Evolutionary conservation across 2,888 invertebrate species (phyloP).

Genomic region (Agelastica alni): DNA sequence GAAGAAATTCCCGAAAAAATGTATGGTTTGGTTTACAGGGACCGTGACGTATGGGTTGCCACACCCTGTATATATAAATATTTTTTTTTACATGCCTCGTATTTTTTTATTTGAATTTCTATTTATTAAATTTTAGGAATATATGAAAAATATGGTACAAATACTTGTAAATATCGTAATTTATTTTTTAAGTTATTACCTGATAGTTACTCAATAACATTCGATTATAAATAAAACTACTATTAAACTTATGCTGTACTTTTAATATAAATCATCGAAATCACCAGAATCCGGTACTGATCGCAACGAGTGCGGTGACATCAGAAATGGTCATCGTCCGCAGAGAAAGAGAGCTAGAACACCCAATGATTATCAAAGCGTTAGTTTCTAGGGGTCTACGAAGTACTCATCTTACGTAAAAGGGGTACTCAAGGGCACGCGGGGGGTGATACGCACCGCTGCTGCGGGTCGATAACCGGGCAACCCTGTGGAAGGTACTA

Average conservation of each 20-base stretch:
- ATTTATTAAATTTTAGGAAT: too few species aligned
- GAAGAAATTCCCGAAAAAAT: too few species aligned
- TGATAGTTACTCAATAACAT: too few species aligned
- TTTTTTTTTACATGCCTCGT: too few species aligned
- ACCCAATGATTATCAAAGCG: conserved; percentile 21
- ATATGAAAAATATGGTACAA: not conserved
- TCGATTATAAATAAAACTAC: too few species aligned
- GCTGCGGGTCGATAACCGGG: conserved; percentile 51
- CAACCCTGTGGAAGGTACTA: conserved; percentile 45
- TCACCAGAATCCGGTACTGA: conserved; percentile 25
- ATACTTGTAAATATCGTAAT: not conserved
- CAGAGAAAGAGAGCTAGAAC: conserved; percentile 28
- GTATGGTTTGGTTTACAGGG: too few species aligned
- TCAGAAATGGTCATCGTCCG: conserved; percentile 47
- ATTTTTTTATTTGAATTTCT: too few species aligned
- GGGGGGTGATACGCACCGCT: conserved; percentile 40
- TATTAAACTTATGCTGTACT: too few species aligned
- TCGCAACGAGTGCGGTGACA: conserved; percentile 39
- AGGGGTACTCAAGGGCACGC: conserved; percentile 33
- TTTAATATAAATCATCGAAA: not conserved
- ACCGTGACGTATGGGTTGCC: too few species aligned
- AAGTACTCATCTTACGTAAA: conserved; percentile 22
- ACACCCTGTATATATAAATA: too few species aligned
- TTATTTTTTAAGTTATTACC: too few species aligned
- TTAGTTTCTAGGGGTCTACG: conserved; percentile 35